These are phyloP conservation scores for Phocides pigmalion DNA, from an alignment of 1,140 invertebrate genomes.

Conservation along the genomic window DNA sequence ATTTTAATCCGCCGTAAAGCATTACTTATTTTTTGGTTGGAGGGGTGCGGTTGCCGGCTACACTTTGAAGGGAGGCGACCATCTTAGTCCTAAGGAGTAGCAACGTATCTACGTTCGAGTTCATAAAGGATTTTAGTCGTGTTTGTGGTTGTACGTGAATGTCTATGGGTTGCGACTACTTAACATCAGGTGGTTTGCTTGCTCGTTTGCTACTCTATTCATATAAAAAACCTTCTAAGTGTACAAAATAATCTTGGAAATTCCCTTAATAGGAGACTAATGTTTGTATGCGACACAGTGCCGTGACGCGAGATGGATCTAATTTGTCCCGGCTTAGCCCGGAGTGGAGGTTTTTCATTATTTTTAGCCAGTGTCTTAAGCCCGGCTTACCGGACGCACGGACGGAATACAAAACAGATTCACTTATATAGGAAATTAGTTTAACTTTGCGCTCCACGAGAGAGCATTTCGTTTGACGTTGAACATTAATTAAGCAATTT, in stretches of 20 bases:
- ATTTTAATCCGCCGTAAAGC: too few species aligned
- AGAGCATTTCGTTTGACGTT: neutral
- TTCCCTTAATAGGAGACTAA: constrained; percentile 12
- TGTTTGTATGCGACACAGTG: constrained; percentile 4
- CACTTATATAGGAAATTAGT: constrained; percentile 28
- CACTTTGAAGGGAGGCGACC: too few species aligned
- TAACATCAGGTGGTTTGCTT: too few species aligned
- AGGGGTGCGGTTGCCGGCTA: too few species aligned
- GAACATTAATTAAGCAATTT: constrained; percentile 10
- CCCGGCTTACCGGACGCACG: constrained; percentile 46
- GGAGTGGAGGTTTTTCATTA: constrained; percentile 64
- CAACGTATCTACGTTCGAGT: too few species aligned
- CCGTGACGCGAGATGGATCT: constrained; percentile 43
- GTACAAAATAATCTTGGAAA: constrained; percentile 4
- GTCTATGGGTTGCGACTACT: too few species aligned
- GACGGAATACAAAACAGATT: constrained; percentile 51
- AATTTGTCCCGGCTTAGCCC: constrained; percentile 61
- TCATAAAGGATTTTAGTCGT: too few species aligned
- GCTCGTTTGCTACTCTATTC: too few species aligned
- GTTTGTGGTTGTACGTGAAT: too few species aligned
- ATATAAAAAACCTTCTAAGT: too few species aligned
- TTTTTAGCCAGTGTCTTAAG: constrained; percentile 66
- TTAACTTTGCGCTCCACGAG: constrained; percentile 5
- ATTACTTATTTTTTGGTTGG: too few species aligned
- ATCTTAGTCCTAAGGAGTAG: too few species aligned